Evolutionary conservation across 2,113 vertebrate species (phyloP).

Genomic region (Leptobrachium leishanense): DNA sequence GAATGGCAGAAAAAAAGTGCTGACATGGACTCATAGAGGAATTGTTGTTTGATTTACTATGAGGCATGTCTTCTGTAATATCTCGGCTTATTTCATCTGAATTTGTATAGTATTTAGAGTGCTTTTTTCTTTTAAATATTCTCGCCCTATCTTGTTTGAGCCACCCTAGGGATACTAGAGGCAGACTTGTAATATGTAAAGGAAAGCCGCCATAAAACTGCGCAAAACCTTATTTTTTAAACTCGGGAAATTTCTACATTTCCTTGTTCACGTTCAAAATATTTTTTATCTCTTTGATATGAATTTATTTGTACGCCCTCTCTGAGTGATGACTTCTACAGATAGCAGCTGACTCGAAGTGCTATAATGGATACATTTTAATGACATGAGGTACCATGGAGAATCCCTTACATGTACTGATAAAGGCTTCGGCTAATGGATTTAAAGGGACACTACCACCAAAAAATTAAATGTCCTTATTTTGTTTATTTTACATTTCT

Average conservation of each 20-base stretch:
- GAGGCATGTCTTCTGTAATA: constrained; percentile 23
- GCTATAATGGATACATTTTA: no score
- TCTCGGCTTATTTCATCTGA: constrained; percentile 30
- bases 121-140: constrained; percentile 34
- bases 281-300: no score
- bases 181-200: constrained; percentile 21
- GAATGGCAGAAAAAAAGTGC: constrained; percentile 31
- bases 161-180: constrained; percentile 14
- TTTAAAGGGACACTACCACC: no score
- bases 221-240: constrained; percentile 3
- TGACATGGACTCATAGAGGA: constrained; percentile 33
- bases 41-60: constrained; percentile 45
- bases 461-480: no score
- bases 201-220: neutral
- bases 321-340: no score
- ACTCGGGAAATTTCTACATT: neutral
- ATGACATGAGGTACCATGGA: no score
- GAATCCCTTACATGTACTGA: no score
- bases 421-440: no score
- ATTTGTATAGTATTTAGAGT: constrained; percentile 34
- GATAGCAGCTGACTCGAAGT: no score
- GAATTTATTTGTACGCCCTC: no score
- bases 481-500: no score
- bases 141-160: constrained; percentile 33
- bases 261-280: neutral